Evolutionary conservation across 2,888 invertebrate genomes (phyloP), one percentile per base, ranked within the genome.

Genomic region (Epinotia demarniana): DNA sequence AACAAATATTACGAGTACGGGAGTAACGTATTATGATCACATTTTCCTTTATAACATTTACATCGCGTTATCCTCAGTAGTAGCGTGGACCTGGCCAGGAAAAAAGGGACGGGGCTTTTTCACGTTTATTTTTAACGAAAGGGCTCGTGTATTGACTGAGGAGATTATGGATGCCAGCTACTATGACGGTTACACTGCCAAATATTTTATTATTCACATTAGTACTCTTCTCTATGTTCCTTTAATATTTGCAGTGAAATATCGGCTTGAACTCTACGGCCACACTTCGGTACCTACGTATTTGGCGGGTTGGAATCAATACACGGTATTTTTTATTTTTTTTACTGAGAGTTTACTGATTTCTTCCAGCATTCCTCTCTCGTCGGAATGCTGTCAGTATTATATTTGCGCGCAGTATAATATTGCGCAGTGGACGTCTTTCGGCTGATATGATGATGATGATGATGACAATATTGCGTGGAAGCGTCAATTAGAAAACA

Each of bases 1-100:
- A 90, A 89, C 88, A 90, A 90, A 91, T 88, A n/a, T n/a, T n/a
- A 89, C 88, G 90, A 90, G 90, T 88, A 88, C 87, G 83, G 83
- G 86, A 86, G 85, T 85, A 84, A 83, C 82, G 87, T 88, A 90
- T 90, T 91, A 91, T 88, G 88, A 89, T 91, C 88, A 86, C 86
- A 90, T 91, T 90, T 90, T 85, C 87, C 85, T 89, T 88, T 87
- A 87, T 84, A 87, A 85, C 88, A 85, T 86, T 85, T 85, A 86
- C 83, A 87, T 87, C 81, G 87, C 86, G 86, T 88, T 87, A 89
- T 89, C 86, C 84, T 79, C 79, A 79, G 79, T 82, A 84, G 58
- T 60, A 63, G 55, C 19, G n/a, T 39, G 63, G 62, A 58, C 69
- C 58, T 49, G 23, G 58, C 64, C 60, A 68, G 68, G 83, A 84